Base-by-base conservation (phyloP, 2,797 vertebrate genomes). In the Toxotes lorentzi region DNA sequence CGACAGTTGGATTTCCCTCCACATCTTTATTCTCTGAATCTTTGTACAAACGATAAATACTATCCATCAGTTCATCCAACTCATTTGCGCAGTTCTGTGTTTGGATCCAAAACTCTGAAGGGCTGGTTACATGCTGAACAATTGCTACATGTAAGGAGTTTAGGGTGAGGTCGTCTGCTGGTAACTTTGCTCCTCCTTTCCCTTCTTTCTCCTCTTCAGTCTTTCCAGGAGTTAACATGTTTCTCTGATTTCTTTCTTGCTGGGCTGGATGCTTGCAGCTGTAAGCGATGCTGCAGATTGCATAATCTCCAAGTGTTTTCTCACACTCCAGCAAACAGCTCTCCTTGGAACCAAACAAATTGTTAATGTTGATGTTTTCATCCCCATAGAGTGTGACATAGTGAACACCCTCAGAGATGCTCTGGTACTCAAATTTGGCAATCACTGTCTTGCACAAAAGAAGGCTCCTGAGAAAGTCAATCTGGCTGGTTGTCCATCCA, bases 41-140 rank as follows among this genome's bases (percentile, higher is more conserved):
- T 27, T 92, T 93, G 72, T 97, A 98, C 43, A 97, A 92, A 58
- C 93, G 86, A 63, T 90, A 87, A 74, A 99, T 95, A 6, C 62
- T 70, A 38, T 91, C 88, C 90, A 93, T 95, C 70, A 99, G 77
- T 76, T 95, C 88, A 74, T 92, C 89, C 85, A 97, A 94, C 34
- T 96, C 91, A 2, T 69, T 78, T 1, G 75, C 88, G 74, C 96
- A 90, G 50, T 93, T 94, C 34, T 90, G 88, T 4, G 96, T 94
- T 78, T 96, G 93, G 78, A 99, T 94, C 96, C 97, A 99, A 85
- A 99, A 99, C 86, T 96, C 95, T 0, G 95, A 96, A 0, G 97
- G 97, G 71, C 91, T 95, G 65, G 17, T 89, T 48, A 96, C 65
- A 40, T 96, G 93, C 54, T 96, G 95, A 21, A 99, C 95, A 64